Conservation (phyloP, 2,113 vertebrate species). For the Callionymus lyra region DNA sequence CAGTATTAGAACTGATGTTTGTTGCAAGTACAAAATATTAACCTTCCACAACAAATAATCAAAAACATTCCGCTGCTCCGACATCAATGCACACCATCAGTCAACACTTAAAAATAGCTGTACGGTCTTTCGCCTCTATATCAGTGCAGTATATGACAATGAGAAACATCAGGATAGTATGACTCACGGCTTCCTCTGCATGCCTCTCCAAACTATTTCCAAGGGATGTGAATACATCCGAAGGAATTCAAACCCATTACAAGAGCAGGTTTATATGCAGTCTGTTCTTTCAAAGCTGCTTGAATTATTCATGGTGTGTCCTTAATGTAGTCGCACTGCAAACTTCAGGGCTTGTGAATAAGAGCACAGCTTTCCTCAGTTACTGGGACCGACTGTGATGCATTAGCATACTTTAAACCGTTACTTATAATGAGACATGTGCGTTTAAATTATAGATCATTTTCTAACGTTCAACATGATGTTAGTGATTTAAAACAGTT, state of each 20-base stretch:
- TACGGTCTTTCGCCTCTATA: conserved; percentile 37
- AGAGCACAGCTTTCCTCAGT: conserved; percentile 33
- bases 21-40: conserved; percentile 13
- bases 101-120: conserved; percentile 42
- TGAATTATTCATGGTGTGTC: conserved; percentile 53
- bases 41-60: conserved; percentile 28
- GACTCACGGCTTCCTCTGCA: conserved; percentile 51
- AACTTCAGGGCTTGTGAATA: conserved; percentile 35
- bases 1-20: too few species aligned
- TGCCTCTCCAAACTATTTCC: conserved; percentile 47
- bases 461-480: too few species aligned
- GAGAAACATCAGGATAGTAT: conserved; percentile 36
- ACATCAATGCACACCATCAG: conserved; percentile 38
- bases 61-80: conserved; percentile 22
- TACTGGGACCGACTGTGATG: conserved; percentile 33
- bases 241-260: conserved; percentile 52
- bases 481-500: too few species aligned
- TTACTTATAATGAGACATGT: too few species aligned
- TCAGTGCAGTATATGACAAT: conserved; percentile 52
- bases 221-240: conserved; percentile 44
- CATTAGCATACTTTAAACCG: conserved; percentile 24
- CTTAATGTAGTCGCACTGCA: conserved; percentile 48
- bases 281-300: conserved; percentile 31
- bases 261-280: conserved; percentile 46
- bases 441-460: too few species aligned